Base-by-base conservation (phyloP, 2,888 invertebrate genomes). In the Agonopterix heracliana region DNA sequence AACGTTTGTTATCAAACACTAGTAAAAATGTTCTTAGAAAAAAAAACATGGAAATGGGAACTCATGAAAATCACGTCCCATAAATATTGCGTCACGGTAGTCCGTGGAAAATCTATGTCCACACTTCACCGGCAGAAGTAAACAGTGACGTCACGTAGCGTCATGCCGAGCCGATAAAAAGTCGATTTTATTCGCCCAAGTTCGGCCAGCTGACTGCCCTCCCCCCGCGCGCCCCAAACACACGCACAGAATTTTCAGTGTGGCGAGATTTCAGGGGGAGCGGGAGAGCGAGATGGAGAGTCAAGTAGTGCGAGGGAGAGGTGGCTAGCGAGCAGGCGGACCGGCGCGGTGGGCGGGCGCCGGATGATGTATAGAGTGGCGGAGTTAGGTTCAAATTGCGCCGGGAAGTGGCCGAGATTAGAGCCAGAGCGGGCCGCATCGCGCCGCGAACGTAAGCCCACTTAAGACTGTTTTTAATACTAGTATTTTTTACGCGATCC, bases 341-440 rank as follows among this genome's bases (percentile, higher is more conserved):
- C 38, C 38, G 74, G 75, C 82, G 79, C 83, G 78, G 86, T 89
- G 89, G 90, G 87, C 84, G 86, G 85, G 83, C 78, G 76, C 73
- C 76, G 76, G 90, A 91, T 92, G 92, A 92, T 92, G 91, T 92
- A 92, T 92, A 91, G 92, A 92, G 91, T 91, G 90, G 90, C 89
- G 90, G 92, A 91, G 91, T 92, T 92, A 92, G 90, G 91, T 87
- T 91, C 92, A 92, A 92, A 92, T 91, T 92, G 91, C 90, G 91
- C 84, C 91, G 92, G 92, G 91, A 91, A 92, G 92, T 92, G 92
- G 91, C 90, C 91, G 91, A 92, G 92, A 92, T 92, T 92, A 92
- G 90, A 90, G 91, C 80, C 79, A 79, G 75, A 90, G 90, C 90
- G 91, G 90, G 89, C 90, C 90, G 90, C 90, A 87, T 86, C 90